Base-by-base conservation (phyloP, 1,140 invertebrate species). In the Macrostomum lignano region DNA sequence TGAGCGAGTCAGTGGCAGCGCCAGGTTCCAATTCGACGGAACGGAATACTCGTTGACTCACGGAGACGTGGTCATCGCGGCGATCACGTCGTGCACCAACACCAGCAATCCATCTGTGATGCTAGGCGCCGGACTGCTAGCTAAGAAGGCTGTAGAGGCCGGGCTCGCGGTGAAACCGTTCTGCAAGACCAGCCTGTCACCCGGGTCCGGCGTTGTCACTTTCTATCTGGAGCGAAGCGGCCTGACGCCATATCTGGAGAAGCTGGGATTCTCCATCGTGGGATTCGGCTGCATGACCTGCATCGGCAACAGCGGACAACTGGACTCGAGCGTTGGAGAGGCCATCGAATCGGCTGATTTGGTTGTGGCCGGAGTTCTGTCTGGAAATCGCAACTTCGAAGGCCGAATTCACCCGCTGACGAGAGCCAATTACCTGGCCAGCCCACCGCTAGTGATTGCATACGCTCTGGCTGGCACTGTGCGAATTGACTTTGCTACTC, bases 241-340 rank as follows among this genome's bases (percentile, higher is more conserved):
- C 1, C 78, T 94, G 2, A 69, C 77, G 15, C 72, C 75, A 0
- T 73, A 69, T 46, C 56, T 96, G 24, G 68, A 73, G 38, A 66
- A 75, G 51, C 63, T 91, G 7, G 86, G 84, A 47, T n/a, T n/a
- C n/a, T 67, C 79, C 45, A 72, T 82, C 33, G 73, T 78, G 19
- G 84, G 84, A n/a, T 91, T 84, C 48, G 67, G 86, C 1, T 94
- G 86, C 58, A 93, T 91, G 82, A 94, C 84, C 0, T 94, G 86
- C 55, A n/a, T n/a, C 41, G 88, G 88, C 6, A 94, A 94, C 55
- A 78, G 73, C 29, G 86, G 86, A 7, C 81, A 81, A 1, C 65
- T 96, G 5, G 73, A 78, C 34, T 79, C 88, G 37, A 65, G 72
- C 39, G 73, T 96, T 17, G 70, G 70, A 0, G 74, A 79, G 45